These are phyloP conservation scores for Ochotona curzoniae DNA, from an alignment of 2,113 vertebrate species.

Conservation along the genomic window DNA sequence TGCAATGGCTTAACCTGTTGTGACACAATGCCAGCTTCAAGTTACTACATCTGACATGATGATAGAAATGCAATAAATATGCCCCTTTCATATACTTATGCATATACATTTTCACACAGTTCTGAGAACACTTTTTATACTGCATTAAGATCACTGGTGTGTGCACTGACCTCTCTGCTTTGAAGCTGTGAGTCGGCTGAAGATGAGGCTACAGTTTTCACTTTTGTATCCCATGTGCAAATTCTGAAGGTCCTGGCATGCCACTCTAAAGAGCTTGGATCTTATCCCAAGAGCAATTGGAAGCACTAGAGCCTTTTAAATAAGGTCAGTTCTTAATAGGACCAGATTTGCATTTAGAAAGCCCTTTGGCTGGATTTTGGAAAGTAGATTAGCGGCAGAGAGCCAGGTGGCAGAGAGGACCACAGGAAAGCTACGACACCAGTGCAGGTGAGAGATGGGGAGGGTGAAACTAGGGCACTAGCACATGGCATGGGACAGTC, in stretches of 20 bases:
- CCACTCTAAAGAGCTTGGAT: constrained; percentile 68
- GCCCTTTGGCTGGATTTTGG: constrained; percentile 76
- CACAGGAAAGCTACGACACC: neutral
- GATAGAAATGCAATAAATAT: neutral
- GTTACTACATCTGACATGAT: neutral
- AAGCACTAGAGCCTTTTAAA: constrained; percentile 76
- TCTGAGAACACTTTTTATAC: neutral
- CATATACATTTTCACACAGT: constrained; percentile 29
- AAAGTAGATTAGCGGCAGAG: constrained; percentile 76
- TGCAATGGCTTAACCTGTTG: no score
- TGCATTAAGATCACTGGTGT: neutral
- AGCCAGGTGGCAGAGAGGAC: constrained; percentile 70
- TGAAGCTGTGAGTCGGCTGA: constrained; percentile 31
- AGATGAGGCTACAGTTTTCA: constrained; percentile 21
- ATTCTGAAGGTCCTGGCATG: constrained; percentile 54
- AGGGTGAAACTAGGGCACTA: constrained; percentile 22
- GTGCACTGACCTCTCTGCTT: neutral
- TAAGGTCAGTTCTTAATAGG: constrained; percentile 80
- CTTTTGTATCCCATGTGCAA: constrained; percentile 62
- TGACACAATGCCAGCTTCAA: no score
- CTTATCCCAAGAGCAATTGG: constrained; percentile 76
- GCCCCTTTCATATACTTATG: neutral
- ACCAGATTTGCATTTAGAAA: constrained; percentile 81
- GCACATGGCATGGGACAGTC: neutral
- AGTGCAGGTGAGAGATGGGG: constrained; percentile 2